Conservation (phyloP, 2,113 vertebrate genomes). For the Taurulus bubalis region DNA sequence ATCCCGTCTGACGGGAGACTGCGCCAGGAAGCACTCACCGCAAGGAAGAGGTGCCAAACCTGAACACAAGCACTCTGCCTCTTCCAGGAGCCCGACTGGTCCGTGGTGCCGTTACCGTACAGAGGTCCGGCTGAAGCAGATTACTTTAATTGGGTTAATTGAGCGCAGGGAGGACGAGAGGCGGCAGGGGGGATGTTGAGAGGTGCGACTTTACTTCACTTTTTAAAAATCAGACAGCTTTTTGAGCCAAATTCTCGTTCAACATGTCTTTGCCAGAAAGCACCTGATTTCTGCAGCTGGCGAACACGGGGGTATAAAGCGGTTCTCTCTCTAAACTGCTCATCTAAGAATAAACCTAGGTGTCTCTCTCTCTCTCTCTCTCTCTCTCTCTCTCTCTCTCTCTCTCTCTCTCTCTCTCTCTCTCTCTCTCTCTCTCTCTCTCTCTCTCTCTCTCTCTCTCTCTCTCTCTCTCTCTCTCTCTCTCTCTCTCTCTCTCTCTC, state of each 20-base stretch:
- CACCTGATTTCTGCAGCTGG: background rate
- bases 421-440: too few relatives aligned
- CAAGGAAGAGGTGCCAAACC: conserved; percentile 46
- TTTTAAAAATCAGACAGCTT: conserved; percentile 12
- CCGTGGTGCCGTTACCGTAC: background rate
- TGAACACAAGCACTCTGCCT: conserved; percentile 33
- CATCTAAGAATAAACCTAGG: conserved; percentile 40
- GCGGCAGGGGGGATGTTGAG: background rate
- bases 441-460: too few relatives aligned
- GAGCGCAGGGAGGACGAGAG: conserved; percentile 20
- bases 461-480: too few relatives aligned
- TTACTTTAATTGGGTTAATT: conserved; percentile 34
- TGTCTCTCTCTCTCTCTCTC: too few relatives aligned
- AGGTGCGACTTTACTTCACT: background rate
- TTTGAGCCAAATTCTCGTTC: conserved; percentile 2
- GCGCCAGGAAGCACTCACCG: conserved; percentile 45
- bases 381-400: too few relatives aligned
- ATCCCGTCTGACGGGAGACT: conserved; percentile 31
- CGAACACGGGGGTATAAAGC: background rate
- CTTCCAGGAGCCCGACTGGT: conserved; percentile 20
- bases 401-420: too few relatives aligned
- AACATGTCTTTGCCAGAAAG: background rate
- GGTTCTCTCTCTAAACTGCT: background rate
- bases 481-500: too few relatives aligned
- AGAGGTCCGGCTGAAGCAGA: conserved; percentile 32